Percentiles rank a stretch among this genome's conserved stretches.
Evolutionary conservation across 1,140 invertebrate species (phyloP).

Genomic region (Oscheius sp.): DNA sequence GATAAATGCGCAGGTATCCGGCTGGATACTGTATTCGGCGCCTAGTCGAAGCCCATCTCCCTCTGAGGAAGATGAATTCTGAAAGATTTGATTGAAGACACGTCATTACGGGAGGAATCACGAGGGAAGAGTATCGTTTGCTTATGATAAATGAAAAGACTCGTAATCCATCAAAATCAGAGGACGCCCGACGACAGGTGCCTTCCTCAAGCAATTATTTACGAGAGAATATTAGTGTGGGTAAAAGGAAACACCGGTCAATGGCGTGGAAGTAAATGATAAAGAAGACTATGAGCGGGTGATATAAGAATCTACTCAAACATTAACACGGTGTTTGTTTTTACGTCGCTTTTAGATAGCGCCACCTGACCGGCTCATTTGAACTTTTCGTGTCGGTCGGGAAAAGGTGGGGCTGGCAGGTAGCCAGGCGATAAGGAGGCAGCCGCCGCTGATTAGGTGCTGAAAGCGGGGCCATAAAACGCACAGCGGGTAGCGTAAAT

Average conservation of each 20-base stretch:
- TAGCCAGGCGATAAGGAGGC: slow-evolving; percentile 4
- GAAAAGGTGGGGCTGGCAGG: too few species aligned
- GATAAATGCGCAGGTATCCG: neutral
- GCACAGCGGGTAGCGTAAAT: slow-evolving; percentile 3
- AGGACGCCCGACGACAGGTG: neutral
- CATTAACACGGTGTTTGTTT: too few species aligned
- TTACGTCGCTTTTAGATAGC: too few species aligned
- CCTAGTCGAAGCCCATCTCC: slow-evolving; percentile 1
- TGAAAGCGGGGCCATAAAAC: slow-evolving; percentile 11
- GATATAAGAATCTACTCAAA: too few species aligned
- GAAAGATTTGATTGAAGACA: neutral
- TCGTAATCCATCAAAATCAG: slow-evolving; percentile 1
- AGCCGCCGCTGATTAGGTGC: slow-evolving; percentile 3
- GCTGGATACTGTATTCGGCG: neutral
- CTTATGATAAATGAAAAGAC: neutral
- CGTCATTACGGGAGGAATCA: neutral
- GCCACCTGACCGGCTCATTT: too few species aligned
- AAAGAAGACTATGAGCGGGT: too few species aligned
- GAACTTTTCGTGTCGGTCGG: too few species aligned
- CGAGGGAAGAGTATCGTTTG: neutral
- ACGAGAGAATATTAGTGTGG: neutral
- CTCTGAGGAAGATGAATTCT: neutral
- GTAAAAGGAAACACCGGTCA: too few species aligned
- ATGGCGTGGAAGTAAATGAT: too few species aligned
- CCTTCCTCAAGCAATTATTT: neutral